Conservation (phyloP, 2,113 vertebrate species). For the Neopipo cinnamomea region DNA sequence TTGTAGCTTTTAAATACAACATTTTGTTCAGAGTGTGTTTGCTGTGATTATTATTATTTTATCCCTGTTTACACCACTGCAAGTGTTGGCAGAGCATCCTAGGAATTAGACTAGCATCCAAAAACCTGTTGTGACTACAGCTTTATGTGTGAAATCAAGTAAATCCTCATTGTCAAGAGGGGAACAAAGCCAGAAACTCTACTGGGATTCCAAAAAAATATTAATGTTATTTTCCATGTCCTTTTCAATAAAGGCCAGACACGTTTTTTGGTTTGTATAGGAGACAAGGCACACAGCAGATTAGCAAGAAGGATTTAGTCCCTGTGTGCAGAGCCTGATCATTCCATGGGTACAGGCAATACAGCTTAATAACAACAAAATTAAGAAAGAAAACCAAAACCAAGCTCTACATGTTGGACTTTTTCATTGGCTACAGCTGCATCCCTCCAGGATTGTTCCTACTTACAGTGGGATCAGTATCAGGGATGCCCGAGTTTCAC, state of each 20-base stretch:
- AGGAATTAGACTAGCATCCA: conserved; percentile 18
- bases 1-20: neutral
- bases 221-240: neutral
- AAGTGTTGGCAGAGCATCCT: conserved; percentile 23
- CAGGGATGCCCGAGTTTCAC: neutral
- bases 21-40: neutral
- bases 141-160: neutral
- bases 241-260: neutral
- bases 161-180: neutral
- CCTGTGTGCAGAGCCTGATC: neutral
- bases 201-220: neutral
- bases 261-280: neutral
- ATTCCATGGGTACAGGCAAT: neutral
- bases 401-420: neutral
- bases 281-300: neutral
- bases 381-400: neutral
- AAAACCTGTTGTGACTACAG: neutral
- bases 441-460: neutral
- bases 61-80: neutral
- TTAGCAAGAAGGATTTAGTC: neutral
- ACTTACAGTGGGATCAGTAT: neutral
- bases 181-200: neutral
- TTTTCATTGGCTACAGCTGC: neutral
- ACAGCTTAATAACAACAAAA: neutral
- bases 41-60: neutral